phyloP scores from a whole-genome alignment of 2,888 invertebrate species.

The Boloria selene region DNA sequence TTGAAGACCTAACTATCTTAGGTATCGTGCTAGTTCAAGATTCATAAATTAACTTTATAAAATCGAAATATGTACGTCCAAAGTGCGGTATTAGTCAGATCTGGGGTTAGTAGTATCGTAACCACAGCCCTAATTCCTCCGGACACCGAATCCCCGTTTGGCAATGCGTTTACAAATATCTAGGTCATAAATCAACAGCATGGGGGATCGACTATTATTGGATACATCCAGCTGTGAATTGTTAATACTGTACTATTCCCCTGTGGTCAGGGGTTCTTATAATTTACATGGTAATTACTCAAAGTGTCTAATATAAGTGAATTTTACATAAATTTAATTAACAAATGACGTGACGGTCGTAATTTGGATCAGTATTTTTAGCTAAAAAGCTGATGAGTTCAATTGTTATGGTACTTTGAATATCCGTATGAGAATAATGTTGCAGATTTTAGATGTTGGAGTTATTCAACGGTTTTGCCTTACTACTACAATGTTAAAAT shows the following conservation, averaged over 20 bases:
- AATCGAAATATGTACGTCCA: conserved; percentile 13
- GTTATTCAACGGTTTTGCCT: too few relatives aligned
- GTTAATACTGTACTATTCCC: conserved; percentile 39
- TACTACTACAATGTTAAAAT: too few relatives aligned
- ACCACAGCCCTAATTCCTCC: conserved; percentile 22
- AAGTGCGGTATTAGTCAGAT: conserved; percentile 7
- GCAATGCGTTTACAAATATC: conserved; percentile 38
- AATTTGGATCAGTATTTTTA: too few relatives aligned
- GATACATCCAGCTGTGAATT: conserved; percentile 45
- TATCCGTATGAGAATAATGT: too few relatives aligned
- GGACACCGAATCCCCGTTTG: conserved; percentile 28
- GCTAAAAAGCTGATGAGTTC: too few relatives aligned
- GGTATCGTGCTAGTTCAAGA: not conserved
- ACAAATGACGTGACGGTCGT: too few relatives aligned
- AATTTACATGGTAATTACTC: conserved; percentile 27
- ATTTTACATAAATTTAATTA: too few relatives aligned
- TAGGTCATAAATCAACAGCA: conserved; percentile 47
- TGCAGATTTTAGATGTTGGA: too few relatives aligned
- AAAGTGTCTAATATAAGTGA: too few relatives aligned
- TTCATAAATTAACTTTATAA: conserved; percentile 3
- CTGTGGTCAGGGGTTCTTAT: conserved; percentile 31
- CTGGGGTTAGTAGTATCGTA: conserved; percentile 15
- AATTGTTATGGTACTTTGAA: too few relatives aligned
- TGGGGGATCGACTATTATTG: conserved; percentile 48
- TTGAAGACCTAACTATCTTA: too few relatives aligned